Evolutionary conservation across 2,888 invertebrate species (phyloP), one percentile per base, ranked within the genome.

Genomic region (Tachystola acroxantha): DNA sequence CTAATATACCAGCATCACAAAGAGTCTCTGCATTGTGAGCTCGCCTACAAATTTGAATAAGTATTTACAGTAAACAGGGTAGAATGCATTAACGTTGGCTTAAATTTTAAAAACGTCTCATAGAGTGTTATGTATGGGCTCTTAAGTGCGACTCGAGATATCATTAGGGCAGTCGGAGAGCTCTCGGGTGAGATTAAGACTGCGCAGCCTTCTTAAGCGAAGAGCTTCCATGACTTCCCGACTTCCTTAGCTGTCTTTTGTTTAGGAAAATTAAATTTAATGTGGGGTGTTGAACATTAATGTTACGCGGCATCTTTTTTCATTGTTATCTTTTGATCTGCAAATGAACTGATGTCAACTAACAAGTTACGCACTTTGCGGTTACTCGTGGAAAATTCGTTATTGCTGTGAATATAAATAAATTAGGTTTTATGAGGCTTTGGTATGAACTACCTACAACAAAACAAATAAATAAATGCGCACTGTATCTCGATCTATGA

Each of bases 51-150:
- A 82, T 86, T 84, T 81, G 68, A 81, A 86, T 84, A 84, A 80
- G 77, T 75, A 84, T 78, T 78, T 77, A 82, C 78, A 73, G 76
- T 76, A 74, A 78, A 76, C 78, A 70, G 76, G 68, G 70, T 64
- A 70, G 69, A 77, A 81, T 69, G 73, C 86, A 82, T 84, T 84
- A 84, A 66, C 60, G 81, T 76, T 75, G 81, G 64, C 70, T 84
- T 86, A 86, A 82, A 85, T 86, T 85, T 79, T 77, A 81, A 86
- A 86, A 86, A 85, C 66, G 85, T 86, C 86, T 68, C 84, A 72
- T 82, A 78, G 69, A 86, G 72, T 72, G 81, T 82, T 78, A 85
- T 84, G 71, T 84, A 85, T 82, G 85, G 76, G 69, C 72, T 76
- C 76, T 82, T 82, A 84, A 82, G 74, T 68, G 78, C 68, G 68